Conservation (phyloP, 1,140 invertebrate species). For the Eurytemora carolleeae region DNA sequence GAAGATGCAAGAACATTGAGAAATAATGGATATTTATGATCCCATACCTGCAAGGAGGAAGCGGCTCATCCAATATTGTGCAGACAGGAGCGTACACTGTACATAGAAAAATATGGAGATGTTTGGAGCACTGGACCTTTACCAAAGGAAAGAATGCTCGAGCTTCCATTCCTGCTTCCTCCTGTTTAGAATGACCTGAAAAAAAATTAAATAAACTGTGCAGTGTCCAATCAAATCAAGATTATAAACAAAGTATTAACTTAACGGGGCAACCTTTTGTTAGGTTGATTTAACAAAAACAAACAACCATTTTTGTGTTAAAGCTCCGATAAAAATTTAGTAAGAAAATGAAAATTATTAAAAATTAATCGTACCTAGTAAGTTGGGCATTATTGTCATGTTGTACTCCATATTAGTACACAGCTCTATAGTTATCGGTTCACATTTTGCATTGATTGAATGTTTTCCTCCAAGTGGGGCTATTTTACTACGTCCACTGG, state of each 20-base stretch:
- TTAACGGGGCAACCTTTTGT: too few relatives aligned
- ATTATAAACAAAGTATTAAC: too few relatives aligned
- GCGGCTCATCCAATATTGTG: slow-evolving; percentile 64
- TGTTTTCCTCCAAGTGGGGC: neutral
- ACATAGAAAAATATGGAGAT: slow-evolving; percentile 87
- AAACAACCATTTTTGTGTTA: neutral
- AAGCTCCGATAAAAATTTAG: neutral
- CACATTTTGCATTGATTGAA: slow-evolving; percentile 53
- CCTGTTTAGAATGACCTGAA: slow-evolving; percentile 68
- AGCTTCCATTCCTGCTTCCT: slow-evolving; percentile 80
- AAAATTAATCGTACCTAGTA: slow-evolving; percentile 31
- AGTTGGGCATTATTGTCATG: slow-evolving; percentile 84
- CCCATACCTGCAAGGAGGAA: slow-evolving; percentile 58
- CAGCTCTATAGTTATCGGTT: slow-evolving; percentile 72
- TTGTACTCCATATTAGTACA: slow-evolving; percentile 87
- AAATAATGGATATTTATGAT: too few relatives aligned
- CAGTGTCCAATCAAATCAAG: too few relatives aligned
- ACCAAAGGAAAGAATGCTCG: slow-evolving; percentile 64
- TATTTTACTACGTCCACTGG: neutral
- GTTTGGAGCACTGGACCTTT: slow-evolving; percentile 80
- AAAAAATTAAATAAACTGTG: neutral
- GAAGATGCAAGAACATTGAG: too few relatives aligned
- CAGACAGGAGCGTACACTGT: slow-evolving; percentile 89
- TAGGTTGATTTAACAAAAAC: neutral
- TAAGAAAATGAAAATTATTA: neutral